Conservation (phyloP, 1,140 invertebrate species). For the Orius laevigatus region DNA sequence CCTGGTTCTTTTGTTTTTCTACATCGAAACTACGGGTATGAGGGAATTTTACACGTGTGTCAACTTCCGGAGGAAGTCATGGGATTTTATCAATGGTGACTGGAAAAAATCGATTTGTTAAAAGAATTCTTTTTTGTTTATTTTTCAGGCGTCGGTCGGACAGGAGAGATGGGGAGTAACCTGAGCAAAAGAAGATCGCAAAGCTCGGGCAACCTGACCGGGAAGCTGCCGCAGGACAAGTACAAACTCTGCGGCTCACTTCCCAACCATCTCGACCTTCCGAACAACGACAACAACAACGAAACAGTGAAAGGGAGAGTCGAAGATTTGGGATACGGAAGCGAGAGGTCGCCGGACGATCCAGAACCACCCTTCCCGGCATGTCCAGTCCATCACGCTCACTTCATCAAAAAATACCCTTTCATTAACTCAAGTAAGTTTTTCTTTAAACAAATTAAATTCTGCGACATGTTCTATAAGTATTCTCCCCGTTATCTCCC, state of each 20-base stretch:
- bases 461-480: too few relatives aligned
- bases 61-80: too few relatives aligned
- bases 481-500: too few relatives aligned
- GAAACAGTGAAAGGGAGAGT: constrained; percentile 34
- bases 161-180: constrained; percentile 47
- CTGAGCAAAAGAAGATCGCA: constrained; percentile 51
- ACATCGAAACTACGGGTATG: too few relatives aligned
- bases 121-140: background rate
- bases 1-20: too few relatives aligned
- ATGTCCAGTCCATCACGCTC: constrained; percentile 17
- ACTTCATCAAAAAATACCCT: constrained; percentile 37
- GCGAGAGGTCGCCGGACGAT: constrained; percentile 58
- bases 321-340: constrained; percentile 53
- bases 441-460: background rate
- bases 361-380: constrained; percentile 44
- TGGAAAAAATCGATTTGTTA: too few relatives aligned
- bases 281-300: constrained; percentile 38
- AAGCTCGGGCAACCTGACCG: constrained; percentile 38
- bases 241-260: constrained; percentile 44
- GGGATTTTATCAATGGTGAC: too few relatives aligned
- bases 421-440: constrained; percentile 44
- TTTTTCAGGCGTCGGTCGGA: constrained; percentile 5
- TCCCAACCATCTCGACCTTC: constrained; percentile 53
- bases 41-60: too few relatives aligned
- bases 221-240: constrained; percentile 20